A percentile compares a stretch with the other conserved stretches of the same genome.
phyloP scores from a whole-genome alignment of 1,140 invertebrate species.

The Plectrocnemia conspersa region DNA sequence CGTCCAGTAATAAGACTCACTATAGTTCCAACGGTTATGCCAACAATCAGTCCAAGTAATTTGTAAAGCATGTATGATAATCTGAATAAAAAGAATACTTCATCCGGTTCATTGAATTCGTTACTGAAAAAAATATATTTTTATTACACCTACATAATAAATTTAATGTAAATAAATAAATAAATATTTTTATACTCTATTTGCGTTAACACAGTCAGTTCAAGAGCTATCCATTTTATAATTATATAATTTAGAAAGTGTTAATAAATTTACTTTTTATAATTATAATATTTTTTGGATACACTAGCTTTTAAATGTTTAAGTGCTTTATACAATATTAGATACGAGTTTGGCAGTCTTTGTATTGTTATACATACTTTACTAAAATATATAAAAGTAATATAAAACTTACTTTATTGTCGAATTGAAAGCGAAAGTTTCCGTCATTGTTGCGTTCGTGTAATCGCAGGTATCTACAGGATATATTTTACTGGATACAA shows the following conservation, averaged over 20 bases:
- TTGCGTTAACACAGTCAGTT: too few relatives aligned
- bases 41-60: slow-evolving; percentile 52
- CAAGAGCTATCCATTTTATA: too few relatives aligned
- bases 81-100: slow-evolving; percentile 25
- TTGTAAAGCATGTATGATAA: slow-evolving; percentile 22
- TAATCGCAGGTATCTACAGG: slow-evolving; percentile 14
- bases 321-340: too few relatives aligned
- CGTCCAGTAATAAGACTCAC: slow-evolving; percentile 63
- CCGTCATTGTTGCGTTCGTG: neutral
- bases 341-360: too few relatives aligned
- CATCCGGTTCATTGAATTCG: neutral
- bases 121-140: too few relatives aligned
- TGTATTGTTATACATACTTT: too few relatives aligned
- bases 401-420: neutral
- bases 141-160: neutral
- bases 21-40: slow-evolving; percentile 61
- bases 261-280: too few relatives aligned
- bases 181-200: too few relatives aligned
- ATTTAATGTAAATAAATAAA: neutral
- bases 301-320: too few relatives aligned
- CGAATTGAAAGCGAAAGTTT: neutral
- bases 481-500: slow-evolving; percentile 7
- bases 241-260: too few relatives aligned
- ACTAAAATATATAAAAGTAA: too few relatives aligned
- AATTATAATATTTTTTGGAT: too few relatives aligned